Evolutionary conservation across 2,888 invertebrate species (phyloP).

Genomic region (Trachelus tabidus): DNA sequence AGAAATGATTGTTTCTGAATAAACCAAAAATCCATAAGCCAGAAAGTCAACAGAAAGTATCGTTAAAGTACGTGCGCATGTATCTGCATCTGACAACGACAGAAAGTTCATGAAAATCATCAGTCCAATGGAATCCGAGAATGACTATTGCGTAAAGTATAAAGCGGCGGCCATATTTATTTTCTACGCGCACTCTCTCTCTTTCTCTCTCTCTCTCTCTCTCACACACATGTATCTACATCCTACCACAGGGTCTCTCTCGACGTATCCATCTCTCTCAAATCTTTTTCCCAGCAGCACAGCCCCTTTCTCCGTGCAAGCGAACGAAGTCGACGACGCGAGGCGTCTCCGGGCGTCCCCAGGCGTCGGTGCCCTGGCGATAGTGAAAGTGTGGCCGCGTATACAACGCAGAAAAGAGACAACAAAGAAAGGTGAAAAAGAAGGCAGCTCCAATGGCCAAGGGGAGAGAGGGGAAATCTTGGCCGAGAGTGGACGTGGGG

Average conservation of each 20-base stretch:
- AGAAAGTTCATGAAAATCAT: too few relatives aligned
- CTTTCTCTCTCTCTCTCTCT: constrained; percentile 26
- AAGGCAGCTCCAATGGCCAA: constrained; percentile 27
- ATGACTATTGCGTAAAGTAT: too few relatives aligned
- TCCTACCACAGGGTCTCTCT: constrained; percentile 16
- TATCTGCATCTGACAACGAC: too few relatives aligned
- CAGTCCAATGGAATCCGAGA: too few relatives aligned
- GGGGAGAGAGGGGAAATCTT: constrained; percentile 17
- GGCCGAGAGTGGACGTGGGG: constrained; percentile 16
- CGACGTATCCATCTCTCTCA: constrained; percentile 8
- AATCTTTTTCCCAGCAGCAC: constrained; percentile 19
- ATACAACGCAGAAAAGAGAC: constrained; percentile 43
- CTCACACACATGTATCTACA: background rate
- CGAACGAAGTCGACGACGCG: constrained; percentile 6
- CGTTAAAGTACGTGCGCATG: too few relatives aligned
- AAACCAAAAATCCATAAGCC: too few relatives aligned
- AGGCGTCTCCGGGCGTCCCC: too few relatives aligned
- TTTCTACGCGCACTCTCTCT: constrained; percentile 5
- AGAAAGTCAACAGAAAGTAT: too few relatives aligned
- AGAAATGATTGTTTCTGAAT: too few relatives aligned
- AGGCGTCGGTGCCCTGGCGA: constrained; percentile 28
- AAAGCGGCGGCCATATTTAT: constrained; percentile 10
- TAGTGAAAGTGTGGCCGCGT: constrained; percentile 57
- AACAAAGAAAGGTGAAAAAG: constrained; percentile 59
- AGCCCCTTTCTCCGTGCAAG: constrained; percentile 13